These are phyloP conservation scores for Crenuchus spilurus DNA, from an alignment of 2,797 vertebrate species.

Conservation along the genomic window DNA sequence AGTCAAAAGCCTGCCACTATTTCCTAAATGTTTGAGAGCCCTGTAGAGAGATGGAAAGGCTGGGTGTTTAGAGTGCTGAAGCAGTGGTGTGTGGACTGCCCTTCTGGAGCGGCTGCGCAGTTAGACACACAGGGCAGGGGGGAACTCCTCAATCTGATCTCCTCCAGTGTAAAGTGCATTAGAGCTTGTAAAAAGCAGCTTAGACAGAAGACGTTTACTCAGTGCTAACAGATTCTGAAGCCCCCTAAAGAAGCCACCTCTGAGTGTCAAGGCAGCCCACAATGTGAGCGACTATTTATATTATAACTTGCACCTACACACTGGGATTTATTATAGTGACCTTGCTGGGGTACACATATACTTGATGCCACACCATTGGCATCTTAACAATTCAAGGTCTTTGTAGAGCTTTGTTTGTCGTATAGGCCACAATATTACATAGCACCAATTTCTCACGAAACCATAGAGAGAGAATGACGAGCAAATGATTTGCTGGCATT, in stretches of 20 bases:
- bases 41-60: conserved; percentile 26
- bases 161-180: conserved; percentile 48
- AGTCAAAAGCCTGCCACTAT: conserved; percentile 40
- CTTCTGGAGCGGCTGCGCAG: conserved; percentile 26
- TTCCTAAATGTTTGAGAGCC: conserved; percentile 36
- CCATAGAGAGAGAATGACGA: not conserved
- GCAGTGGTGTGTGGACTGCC: conserved; percentile 42
- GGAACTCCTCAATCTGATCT: conserved; percentile 45
- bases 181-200: conserved; percentile 47
- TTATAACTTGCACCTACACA: conserved; percentile 1
- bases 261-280: conserved; percentile 7
- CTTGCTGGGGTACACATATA: conserved; percentile 29
- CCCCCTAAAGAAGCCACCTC: conserved; percentile 31
- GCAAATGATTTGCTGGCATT: conserved; percentile 8
- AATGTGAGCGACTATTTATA: conserved; percentile 26
- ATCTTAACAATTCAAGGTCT: not conserved
- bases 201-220: conserved; percentile 44
- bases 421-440: not conserved
- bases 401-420: not conserved
- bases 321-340: conserved; percentile 20
- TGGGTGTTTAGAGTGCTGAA: conserved; percentile 28
- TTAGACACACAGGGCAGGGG: conserved; percentile 24
- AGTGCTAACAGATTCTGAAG: conserved; percentile 38
- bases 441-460: conserved; percentile 1
- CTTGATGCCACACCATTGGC: not conserved